Evolutionary conservation across 2,113 vertebrate genomes (phyloP), one percentile per base, ranked within the genome.

Genomic region (Cephalopholis sonnerati): DNA sequence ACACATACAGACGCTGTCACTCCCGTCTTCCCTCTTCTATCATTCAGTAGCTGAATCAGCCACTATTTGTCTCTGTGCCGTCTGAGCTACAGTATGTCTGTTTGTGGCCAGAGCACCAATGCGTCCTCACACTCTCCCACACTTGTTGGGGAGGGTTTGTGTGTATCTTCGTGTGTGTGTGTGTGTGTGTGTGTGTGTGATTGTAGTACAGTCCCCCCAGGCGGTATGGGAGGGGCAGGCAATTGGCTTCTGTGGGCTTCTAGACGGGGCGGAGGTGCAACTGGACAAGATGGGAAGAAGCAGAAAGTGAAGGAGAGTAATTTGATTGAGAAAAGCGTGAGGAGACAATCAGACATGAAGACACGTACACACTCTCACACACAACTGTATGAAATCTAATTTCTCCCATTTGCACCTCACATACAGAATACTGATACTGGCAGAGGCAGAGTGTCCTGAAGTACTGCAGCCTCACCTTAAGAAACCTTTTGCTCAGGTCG

Each of bases 41-140:
- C 82, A 68, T 29, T 74, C 59, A 81, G 55, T 22, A 80, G 90
- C 91, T 91, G 88, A 91, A 83, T 91, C 90, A 92, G 89, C 87
- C 72, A 58, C 75, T 76, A n/a, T 55, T 74, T 58, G 73, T 87
- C 72, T 82, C 63, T 87, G n/a, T 80, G 69, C 77, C 29, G 72
- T 78, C 74, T 54, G 75, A 86, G 61, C 64, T 55, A 72, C 74
- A 82, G 75, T 25, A n/a, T 74, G 64, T 63, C 82, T 86, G 86
- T 68, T 88, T 74, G 74, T 82, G 70, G 74, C 75, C 66, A 39
- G 53, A 86, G 87, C 73, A 69, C 46, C 77, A 78, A 61, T 71
- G 39, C 20, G 32, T 84, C 55, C 76, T 61, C 58, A 65, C 69
- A 59, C 81, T 63, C 66, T 17, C 51, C 25, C 25, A 74, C 39